Evolutionary conservation across 2,797 vertebrate genomes (phyloP).

Genomic region (Pteronotus mesoamericanus): DNA sequence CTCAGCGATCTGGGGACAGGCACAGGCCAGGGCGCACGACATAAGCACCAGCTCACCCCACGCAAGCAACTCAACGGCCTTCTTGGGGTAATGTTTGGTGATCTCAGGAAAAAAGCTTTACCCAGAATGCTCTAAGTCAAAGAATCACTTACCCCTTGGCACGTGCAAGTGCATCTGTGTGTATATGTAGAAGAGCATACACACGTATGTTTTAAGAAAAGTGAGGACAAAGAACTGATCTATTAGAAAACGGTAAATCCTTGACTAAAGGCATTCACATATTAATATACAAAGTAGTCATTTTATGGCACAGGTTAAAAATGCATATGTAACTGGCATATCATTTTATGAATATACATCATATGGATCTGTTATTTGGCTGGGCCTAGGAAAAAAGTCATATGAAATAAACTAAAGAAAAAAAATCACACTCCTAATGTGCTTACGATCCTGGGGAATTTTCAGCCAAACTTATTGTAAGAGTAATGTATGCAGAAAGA

Average conservation of each 20-base stretch:
- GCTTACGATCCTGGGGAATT: slow-evolving; percentile 71
- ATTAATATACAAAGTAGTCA: background rate
- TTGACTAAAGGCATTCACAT: background rate
- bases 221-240: background rate
- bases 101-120: background rate
- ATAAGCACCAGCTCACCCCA: background rate
- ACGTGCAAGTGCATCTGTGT: background rate
- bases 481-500: slow-evolving; percentile 76
- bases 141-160: background rate
- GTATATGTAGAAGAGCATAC: background rate
- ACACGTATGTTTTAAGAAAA: background rate
- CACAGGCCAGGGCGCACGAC: background rate
- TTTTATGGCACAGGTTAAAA: background rate
- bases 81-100: background rate
- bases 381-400: background rate
- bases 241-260: background rate
- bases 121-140: background rate
- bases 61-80: background rate
- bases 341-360: background rate
- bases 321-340: background rate
- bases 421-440: slow-evolving; percentile 75
- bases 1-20: background rate
- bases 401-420: slow-evolving; percentile 72
- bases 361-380: background rate
- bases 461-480: slow-evolving; percentile 74